Base-by-base conservation (phyloP, 2,888 invertebrate species). In the Drosophila putrida region DNA sequence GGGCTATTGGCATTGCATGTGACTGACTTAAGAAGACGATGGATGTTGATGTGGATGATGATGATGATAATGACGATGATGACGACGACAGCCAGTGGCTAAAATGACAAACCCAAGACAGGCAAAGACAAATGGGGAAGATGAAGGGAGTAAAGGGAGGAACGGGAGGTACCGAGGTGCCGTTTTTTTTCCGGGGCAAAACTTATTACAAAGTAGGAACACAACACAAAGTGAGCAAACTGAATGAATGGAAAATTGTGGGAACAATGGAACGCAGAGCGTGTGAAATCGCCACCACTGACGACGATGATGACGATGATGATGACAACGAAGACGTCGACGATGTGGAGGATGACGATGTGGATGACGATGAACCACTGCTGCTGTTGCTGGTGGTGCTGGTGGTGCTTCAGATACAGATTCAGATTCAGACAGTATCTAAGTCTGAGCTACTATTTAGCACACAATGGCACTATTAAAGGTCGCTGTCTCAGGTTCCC, bases 391-490 rank as follows among this genome's bases (percentile, higher is more conserved):
- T 71, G 60, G 49, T 61, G 68, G 61, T 63, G 54, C 41, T 62
- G 66, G 62, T 74, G 65, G 51, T 59, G 60, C 73, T 55, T 39
- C 46, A 53, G 57, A 11, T 25, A 27, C 35, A 46, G 72, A 69
- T 61, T 74, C 49, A 59, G 70, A 55, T 64, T 78, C 68, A 75
- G 68, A 78, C 69, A 58, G 68, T 44, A 44, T 60, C 68, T 61
- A 59, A 65, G 73, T 68, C 70, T 74, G 64, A 58, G 62, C 57
- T 61, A 68, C 88, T 91, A 81, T 80, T 90, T 91, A 90, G 80
- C 90, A 90, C 86, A 90, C 90, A 90, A 90, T 90, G 86, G 80
- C 68, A 71, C 80, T 78, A 90, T 90, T 89, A 90, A 89, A 87
- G 87, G 71, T 75, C 80, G 80, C 79, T 67, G 75, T 78, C 69